A percentile compares a stretch with the other conserved stretches of the same genome.
Conservation (phyloP, 2,888 invertebrate species). For the Drosophila yooni region DNA sequence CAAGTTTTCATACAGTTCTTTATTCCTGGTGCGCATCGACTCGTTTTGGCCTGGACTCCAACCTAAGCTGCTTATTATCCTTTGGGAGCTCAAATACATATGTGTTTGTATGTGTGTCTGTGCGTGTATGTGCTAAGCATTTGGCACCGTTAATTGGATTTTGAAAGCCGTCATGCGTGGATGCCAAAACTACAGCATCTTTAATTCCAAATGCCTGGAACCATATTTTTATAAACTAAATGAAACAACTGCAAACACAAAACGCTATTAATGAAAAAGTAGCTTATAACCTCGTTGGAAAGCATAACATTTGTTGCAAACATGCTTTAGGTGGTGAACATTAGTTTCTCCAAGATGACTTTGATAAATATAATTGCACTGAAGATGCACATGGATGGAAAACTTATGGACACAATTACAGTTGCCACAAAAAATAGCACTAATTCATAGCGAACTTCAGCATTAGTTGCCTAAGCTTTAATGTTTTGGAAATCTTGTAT, state of each 20-base stretch:
- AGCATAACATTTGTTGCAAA: not conserved
- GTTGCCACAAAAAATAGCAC: not conserved
- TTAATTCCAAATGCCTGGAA: slow-evolving; percentile 26
- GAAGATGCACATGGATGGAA: not conserved
- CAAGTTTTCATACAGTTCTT: slow-evolving; percentile 67
- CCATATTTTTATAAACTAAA: not conserved
- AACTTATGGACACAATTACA: not conserved
- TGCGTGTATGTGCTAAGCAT: slow-evolving; percentile 10
- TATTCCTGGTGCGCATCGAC: slow-evolving; percentile 48
- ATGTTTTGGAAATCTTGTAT: not conserved
- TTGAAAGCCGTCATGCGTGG: slow-evolving; percentile 31
- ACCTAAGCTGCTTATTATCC: slow-evolving; percentile 79
- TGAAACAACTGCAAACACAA: not conserved
- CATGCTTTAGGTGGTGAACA: not conserved
- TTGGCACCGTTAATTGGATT: slow-evolving; percentile 68
- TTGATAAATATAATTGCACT: not conserved
- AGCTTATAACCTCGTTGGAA: not conserved
- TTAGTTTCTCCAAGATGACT: not conserved
- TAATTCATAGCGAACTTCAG: not conserved
- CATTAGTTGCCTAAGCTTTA: not conserved
- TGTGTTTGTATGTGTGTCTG: not conserved
- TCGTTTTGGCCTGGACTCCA: slow-evolving; percentile 44
- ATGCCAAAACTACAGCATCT: slow-evolving; percentile 31
- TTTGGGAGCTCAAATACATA: slow-evolving; percentile 42
- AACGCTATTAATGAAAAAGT: not conserved